phyloP scores from a whole-genome alignment of 2,113 vertebrate genomes.

The Xiphias gladius region DNA sequence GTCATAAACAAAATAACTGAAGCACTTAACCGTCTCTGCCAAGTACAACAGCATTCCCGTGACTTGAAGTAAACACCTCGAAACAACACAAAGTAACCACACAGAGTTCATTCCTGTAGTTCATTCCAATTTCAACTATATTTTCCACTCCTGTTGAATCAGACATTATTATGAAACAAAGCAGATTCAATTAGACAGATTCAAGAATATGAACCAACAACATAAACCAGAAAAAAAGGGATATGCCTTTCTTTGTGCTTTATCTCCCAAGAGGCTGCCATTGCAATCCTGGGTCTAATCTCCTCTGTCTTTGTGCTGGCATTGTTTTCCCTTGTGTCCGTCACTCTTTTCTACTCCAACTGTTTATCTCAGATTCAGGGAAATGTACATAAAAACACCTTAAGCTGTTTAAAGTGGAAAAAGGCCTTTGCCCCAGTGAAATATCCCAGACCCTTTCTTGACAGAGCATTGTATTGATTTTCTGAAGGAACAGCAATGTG shows the following conservation, averaged over 20 bases:
- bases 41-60: slow-evolving; percentile 39
- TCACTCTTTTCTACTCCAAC: slow-evolving; percentile 40
- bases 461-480: slow-evolving; percentile 54
- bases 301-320: slow-evolving; percentile 70
- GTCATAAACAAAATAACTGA: slow-evolving; percentile 68
- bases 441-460: slow-evolving; percentile 18
- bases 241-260: slow-evolving; percentile 57
- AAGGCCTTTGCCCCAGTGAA: slow-evolving; percentile 27
- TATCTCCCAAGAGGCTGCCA: slow-evolving; percentile 64
- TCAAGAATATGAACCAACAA: slow-evolving; percentile 44
- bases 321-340: slow-evolving; percentile 61
- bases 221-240: slow-evolving; percentile 25
- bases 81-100: slow-evolving; percentile 41
- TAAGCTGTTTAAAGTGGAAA: slow-evolving; percentile 15
- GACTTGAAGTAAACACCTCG: slow-evolving; percentile 46
- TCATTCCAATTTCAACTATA: slow-evolving; percentile 34
- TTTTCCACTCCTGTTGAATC: slow-evolving; percentile 27
- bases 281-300: slow-evolving; percentile 73
- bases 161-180: slow-evolving; percentile 63
- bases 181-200: slow-evolving; percentile 72
- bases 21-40: slow-evolving; percentile 28
- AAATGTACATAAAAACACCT: slow-evolving; percentile 53
- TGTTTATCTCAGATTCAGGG: slow-evolving; percentile 66
- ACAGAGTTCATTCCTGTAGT: slow-evolving; percentile 26
- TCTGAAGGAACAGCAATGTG: slow-evolving; percentile 31